A percentile compares a stretch with the other conserved stretches of the same genome.
phyloP scores from a whole-genome alignment of 1,140 invertebrate species.

The Lepeophtheirus salmonis region DNA sequence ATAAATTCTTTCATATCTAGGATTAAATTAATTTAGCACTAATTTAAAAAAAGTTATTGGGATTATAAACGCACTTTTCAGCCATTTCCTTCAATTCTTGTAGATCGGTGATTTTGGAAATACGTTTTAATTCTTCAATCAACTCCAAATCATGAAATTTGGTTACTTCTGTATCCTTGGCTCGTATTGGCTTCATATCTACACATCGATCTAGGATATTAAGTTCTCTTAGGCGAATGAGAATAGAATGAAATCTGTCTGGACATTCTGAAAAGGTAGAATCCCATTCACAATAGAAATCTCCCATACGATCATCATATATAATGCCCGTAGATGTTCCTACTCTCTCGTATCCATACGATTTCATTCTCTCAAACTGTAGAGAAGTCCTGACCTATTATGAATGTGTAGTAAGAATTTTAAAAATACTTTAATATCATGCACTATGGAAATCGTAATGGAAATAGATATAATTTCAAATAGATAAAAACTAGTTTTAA shows the following conservation, averaged over 20 bases:
- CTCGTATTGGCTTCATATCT: conserved; percentile 22
- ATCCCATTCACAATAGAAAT: conserved; percentile 29
- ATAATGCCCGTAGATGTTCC: conserved; percentile 26
- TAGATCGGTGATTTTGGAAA: conserved; percentile 23
- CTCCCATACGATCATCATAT: conserved; percentile 27
- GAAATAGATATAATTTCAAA: no score
- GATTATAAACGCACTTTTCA: not conserved
- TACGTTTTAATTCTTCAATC: conserved; percentile 26
- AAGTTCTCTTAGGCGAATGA: conserved; percentile 24
- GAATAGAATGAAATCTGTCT: conserved; percentile 25
- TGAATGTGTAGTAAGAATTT: no score
- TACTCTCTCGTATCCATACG: not conserved
- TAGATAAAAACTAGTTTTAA: no score
- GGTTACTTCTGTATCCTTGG: conserved; percentile 29
- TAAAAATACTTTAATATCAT: no score
- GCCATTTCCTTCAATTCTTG: conserved; percentile 18
- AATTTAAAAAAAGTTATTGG: conserved; percentile 31
- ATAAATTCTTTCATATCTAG: conserved; percentile 31
- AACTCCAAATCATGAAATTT: conserved; percentile 24
- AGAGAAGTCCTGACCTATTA: not conserved
- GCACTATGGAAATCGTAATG: no score
- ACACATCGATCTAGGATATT: conserved; percentile 27
- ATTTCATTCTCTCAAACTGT: not conserved
- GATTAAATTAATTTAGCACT: no score
- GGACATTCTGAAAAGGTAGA: conserved; percentile 28